Conservation (phyloP, 2,888 invertebrate genomes). For the Thymelicus lineola region DNA sequence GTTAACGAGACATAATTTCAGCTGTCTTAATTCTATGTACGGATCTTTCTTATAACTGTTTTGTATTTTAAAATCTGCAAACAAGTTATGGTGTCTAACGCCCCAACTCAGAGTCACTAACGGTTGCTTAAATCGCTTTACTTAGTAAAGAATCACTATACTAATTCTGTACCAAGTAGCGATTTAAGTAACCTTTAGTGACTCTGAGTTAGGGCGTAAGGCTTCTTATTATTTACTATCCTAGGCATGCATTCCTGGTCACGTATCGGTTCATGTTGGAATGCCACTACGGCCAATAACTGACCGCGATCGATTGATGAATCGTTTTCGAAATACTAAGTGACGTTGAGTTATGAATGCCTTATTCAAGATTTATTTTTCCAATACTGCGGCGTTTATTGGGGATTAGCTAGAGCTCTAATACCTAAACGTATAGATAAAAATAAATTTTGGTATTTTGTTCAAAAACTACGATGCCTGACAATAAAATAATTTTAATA, state of each 20-base stretch:
- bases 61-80: no score
- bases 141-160: no score
- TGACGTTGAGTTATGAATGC: constrained; percentile 14
- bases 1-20: background rate
- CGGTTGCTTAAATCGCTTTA: no score
- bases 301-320: constrained; percentile 5
- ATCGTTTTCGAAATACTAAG: constrained; percentile 1
- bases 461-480: no score
- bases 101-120: no score
- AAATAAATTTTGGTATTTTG: background rate
- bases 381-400: background rate
- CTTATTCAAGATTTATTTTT: constrained; percentile 9
- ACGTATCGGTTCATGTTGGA: constrained; percentile 2
- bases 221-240: background rate
- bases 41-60: no score
- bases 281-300: background rate
- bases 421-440: background rate
- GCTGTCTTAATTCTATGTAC: background rate
- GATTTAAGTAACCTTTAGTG: no score
- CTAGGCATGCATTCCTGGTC: constrained; percentile 3
- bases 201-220: no score
- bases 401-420: background rate
- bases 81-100: no score
- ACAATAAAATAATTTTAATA: no score
- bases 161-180: no score